Base-by-base conservation (phyloP, 2,888 invertebrate species). In the Synanthedon vespiformis region DNA sequence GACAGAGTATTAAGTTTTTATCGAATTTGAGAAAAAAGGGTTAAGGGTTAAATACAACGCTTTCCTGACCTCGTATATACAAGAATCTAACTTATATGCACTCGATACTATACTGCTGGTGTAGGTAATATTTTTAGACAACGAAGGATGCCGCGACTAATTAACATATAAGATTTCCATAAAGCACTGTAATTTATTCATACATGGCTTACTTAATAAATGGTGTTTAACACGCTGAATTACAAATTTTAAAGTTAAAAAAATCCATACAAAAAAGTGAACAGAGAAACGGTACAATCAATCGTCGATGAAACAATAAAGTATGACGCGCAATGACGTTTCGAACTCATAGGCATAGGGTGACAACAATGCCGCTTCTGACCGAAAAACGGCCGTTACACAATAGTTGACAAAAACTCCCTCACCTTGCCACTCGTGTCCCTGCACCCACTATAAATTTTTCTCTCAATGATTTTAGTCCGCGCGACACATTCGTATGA, bases 401-500 rank as follows among this genome's bases (percentile, higher is more conserved):
- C 74, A 74, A 72, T 71, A 72, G 67, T 51, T 63, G 62, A 69
- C 69, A 75, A 77, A 73, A 74, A 70, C 61, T 68, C 67, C 68
- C 74, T 75, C 73, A 77, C 78, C 78, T 80, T 68, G 58, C 55
- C 55, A 57, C 53, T 61, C 62, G 58, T 51, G 57, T 51, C 58
- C 40, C 58, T 51, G 18, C 48, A 49, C 55, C 51, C 69, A 71
- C 74, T 64, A 81, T 81, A 78, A 80, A 80, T 81, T 74, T 77
- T 67, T 72, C 65, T 68, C 63, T 59, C 66, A 70, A 77, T 81
- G 82, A 82, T 83, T 84, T 84, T 78, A 81, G 77, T 70, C 77
- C 72, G 74, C 64, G 76, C 74, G 80, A 80, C 84, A 78, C 74
- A 72, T 79, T 75, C 71, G 64, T 68, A 74, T 84, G 85, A 85